Percentiles rank a stretch among this genome's conserved stretches.
Conservation (phyloP, 2,797 vertebrate genomes). For the Falco columbarius region DNA sequence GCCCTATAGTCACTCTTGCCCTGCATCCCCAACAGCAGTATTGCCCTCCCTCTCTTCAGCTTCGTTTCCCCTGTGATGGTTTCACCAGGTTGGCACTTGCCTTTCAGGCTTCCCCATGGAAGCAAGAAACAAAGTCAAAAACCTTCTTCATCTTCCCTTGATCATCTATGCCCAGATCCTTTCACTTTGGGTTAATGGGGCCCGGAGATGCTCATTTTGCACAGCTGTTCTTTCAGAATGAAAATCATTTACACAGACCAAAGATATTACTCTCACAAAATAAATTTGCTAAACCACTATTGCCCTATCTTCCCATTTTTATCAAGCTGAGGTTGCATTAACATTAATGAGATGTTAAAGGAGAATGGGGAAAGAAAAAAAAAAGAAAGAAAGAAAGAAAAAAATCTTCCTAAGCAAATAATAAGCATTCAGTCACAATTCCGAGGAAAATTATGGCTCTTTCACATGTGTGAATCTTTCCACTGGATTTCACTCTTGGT, state of each 20-base stretch:
- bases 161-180: neutral
- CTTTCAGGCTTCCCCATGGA: neutral
- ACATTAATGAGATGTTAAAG: conserved; percentile 61
- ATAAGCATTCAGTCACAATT: conserved; percentile 30
- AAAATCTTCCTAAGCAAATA: conserved; percentile 45
- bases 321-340: conserved; percentile 37
- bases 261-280: conserved; percentile 39
- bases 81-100: neutral
- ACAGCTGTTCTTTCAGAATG: neutral
- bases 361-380: neutral
- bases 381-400: neutral
- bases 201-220: conserved; percentile 9
- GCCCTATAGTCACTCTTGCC: neutral
- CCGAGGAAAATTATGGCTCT: conserved; percentile 38
- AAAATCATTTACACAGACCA: neutral
- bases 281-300: conserved; percentile 37
- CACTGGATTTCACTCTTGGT: neutral
- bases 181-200: neutral
- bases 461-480: conserved; percentile 20
- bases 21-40: neutral
- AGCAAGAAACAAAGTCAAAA: neutral
- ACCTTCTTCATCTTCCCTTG: neutral
- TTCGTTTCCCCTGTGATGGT: neutral
- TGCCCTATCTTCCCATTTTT: conserved; percentile 48
- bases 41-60: neutral